phyloP scores from a whole-genome alignment of 2,797 vertebrate species.

The Aldrovandia affinis region DNA sequence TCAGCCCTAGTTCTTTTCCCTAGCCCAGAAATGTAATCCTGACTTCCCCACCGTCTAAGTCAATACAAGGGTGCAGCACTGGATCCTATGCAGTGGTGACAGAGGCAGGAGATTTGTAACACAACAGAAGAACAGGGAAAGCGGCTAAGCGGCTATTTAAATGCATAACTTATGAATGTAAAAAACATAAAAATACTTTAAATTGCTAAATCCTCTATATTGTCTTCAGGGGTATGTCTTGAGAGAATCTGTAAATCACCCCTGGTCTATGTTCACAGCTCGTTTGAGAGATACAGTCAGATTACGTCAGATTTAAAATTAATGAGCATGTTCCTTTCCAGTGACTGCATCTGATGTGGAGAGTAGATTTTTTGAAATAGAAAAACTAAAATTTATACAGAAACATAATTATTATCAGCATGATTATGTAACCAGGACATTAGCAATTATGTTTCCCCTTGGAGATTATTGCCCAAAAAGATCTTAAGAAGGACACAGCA shows the following conservation, averaged over 20 bases:
- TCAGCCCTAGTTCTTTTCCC: too few relatives aligned
- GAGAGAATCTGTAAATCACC: not conserved
- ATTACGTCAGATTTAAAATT: not conserved
- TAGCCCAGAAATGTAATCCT: not conserved
- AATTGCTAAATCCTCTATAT: not conserved
- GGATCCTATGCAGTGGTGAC: too few relatives aligned
- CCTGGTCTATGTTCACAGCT: not conserved
- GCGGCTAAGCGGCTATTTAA: not conserved
- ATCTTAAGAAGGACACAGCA: not conserved
- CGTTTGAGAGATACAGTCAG: not conserved
- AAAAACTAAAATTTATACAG: not conserved
- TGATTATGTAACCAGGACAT: constrained; percentile 63
- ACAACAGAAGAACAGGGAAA: not conserved
- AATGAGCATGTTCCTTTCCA: not conserved
- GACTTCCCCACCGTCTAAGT: not conserved
- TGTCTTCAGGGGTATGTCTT: not conserved
- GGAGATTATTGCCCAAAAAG: constrained; percentile 27
- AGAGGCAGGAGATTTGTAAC: not conserved
- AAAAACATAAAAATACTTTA: not conserved
- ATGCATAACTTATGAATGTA: not conserved
- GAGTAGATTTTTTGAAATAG: not conserved
- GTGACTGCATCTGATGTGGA: not conserved
- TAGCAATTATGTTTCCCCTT: constrained; percentile 45
- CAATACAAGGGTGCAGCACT: not conserved
- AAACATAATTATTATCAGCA: constrained; percentile 47